Conservation (phyloP, 2,797 vertebrate species). For the Falco biarmicus region DNA sequence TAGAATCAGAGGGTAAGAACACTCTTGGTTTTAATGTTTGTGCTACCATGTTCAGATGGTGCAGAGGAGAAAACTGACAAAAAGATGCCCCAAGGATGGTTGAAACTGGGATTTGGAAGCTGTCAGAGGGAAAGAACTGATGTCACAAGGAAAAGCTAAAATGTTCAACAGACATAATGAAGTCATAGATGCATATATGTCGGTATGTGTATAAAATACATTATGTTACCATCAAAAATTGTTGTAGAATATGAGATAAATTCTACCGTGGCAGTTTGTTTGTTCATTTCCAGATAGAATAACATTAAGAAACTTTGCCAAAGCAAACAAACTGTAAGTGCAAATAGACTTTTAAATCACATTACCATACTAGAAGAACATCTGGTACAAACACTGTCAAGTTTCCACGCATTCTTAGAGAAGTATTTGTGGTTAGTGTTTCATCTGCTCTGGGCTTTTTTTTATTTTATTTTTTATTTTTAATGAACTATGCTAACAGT, state of each 20-base stretch:
- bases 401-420: slow-evolving; percentile 35
- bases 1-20: neutral
- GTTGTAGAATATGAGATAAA: neutral
- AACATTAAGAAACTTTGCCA: slow-evolving; percentile 16
- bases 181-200: neutral
- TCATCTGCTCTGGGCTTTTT: neutral
- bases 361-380: slow-evolving; percentile 37
- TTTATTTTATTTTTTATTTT: neutral
- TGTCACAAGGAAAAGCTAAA: neutral
- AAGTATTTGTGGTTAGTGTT: slow-evolving; percentile 59
- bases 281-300: slow-evolving; percentile 32
- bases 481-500: neutral
- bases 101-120: neutral
- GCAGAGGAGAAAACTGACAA: neutral
- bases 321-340: slow-evolving; percentile 34
- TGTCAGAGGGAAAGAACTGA: neutral
- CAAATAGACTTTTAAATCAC: slow-evolving; percentile 32
- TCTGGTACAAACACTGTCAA: slow-evolving; percentile 55
- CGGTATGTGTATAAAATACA: neutral
- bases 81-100: neutral
- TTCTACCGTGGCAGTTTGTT: neutral
- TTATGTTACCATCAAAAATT: neutral
- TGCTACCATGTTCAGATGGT: neutral
- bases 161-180: neutral
- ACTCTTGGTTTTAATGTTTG: neutral